Percentiles rank a stretch among this genome's conserved stretches.
Conservation (phyloP, 1,140 invertebrate species). For the Periplaneta americana region DNA sequence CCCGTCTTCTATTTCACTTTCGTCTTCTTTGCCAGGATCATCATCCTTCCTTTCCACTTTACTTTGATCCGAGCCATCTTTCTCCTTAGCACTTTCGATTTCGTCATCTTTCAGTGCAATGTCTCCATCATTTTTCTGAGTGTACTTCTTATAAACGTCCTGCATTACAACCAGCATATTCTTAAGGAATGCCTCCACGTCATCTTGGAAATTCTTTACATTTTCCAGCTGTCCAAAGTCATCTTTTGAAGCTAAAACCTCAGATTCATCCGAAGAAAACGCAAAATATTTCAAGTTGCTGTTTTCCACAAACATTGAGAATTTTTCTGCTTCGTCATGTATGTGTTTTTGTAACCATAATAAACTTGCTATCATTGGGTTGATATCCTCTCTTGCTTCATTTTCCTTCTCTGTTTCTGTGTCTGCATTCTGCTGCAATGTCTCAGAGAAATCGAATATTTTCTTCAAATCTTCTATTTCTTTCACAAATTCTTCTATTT, state of each 20-base stretch:
- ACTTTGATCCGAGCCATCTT: background rate
- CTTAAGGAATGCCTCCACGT: constrained; percentile 50
- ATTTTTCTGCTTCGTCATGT: background rate
- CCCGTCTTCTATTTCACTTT: constrained; percentile 44
- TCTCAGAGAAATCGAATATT: constrained; percentile 23
- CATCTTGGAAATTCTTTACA: constrained; percentile 29
- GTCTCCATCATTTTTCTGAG: constrained; percentile 17
- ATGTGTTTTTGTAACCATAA: background rate
- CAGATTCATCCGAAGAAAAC: no score
- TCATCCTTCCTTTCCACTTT: background rate
- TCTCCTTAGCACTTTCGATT: background rate
- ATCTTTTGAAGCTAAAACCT: no score
- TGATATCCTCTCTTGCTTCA: background rate
- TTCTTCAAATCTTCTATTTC: constrained; percentile 33
- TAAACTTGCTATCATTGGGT: background rate
- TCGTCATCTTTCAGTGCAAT: no score
- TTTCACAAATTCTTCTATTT: background rate
- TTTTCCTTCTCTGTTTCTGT: constrained; percentile 6
- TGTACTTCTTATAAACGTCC: constrained; percentile 61
- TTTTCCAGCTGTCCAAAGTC: background rate
- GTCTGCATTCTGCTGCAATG: background rate
- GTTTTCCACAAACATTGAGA: background rate
- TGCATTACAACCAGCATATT: constrained; percentile 58
- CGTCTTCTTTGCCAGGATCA: constrained; percentile 16
- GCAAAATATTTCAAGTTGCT: no score